Evolutionary conservation across 1,140 invertebrate species (phyloP).

Genomic region (Neotoxoptera formosana): DNA sequence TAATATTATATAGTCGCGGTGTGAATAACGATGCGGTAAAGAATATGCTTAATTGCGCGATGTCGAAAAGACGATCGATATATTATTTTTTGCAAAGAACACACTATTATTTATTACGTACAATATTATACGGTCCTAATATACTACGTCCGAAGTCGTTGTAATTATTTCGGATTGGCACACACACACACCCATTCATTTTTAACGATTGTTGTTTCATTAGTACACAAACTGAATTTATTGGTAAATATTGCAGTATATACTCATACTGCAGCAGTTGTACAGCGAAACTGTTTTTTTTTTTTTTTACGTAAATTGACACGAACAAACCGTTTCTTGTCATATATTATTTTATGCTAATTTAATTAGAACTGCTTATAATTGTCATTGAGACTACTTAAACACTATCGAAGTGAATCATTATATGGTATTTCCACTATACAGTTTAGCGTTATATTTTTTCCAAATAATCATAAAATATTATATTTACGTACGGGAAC

Average conservation of each 20-base stretch:
- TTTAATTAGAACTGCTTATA: too few relatives aligned
- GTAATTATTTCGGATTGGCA: not conserved
- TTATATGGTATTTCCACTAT: not conserved
- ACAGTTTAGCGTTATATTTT: not conserved
- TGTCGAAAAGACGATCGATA: not conserved
- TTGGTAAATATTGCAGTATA: too few relatives aligned
- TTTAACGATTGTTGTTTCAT: not conserved
- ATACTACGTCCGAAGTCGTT: not conserved
- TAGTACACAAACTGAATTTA: not conserved
- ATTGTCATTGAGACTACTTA: not conserved
- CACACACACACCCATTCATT: not conserved
- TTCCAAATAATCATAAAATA: not conserved
- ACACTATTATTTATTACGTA: not conserved
- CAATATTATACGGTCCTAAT: not conserved
- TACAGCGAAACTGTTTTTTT: not conserved
- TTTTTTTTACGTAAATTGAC: not conserved
- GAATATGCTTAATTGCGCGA: not conserved
- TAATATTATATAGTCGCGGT: too few relatives aligned
- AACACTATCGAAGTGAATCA: not conserved
- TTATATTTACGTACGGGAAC: not conserved
- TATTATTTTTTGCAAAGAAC: conserved; percentile 16
- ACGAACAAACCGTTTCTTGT: not conserved
- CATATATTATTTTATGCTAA: not conserved
- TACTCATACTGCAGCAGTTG: too few relatives aligned
- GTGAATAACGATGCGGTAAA: not conserved